Evolutionary conservation across 2,797 vertebrate species (phyloP).

Genomic region (Clarias platycephalus): DNA sequence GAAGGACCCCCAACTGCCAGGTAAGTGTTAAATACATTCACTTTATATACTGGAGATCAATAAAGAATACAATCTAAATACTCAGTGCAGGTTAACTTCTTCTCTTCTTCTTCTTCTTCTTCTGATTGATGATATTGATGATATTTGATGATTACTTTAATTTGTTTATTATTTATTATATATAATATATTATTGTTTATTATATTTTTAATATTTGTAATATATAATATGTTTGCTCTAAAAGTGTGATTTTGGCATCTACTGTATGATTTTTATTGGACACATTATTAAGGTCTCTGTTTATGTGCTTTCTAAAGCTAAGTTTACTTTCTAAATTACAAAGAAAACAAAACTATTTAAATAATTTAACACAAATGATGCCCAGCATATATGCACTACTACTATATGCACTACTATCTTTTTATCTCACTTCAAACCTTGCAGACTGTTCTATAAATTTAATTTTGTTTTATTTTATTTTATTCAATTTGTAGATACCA

Average conservation of each 20-base stretch:
- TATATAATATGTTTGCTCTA: neutral
- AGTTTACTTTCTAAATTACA: neutral
- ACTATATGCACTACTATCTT: neutral
- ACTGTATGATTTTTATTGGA: neutral
- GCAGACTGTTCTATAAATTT: too few relatives aligned
- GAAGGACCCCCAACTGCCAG: constrained; percentile 72
- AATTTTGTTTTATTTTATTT: neutral
- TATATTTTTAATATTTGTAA: neutral
- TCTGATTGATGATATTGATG: neutral
- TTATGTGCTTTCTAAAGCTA: neutral
- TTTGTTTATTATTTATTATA: neutral
- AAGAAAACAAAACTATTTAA: neutral
- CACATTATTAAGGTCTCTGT: neutral
- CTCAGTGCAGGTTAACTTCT: neutral
- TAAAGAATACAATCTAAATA: neutral
- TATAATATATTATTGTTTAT: too few relatives aligned
- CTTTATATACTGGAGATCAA: neutral
- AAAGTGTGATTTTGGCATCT: neutral
- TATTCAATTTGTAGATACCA: neutral
- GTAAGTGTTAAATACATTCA: constrained; percentile 58
- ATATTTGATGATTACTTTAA: neutral
- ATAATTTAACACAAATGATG: neutral
- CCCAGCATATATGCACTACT: neutral
- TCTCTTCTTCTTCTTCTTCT: neutral
- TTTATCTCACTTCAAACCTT: neutral